These are phyloP conservation scores for Tenebrio molitor DNA, from an alignment of 1,140 invertebrate species.

Conservation along the genomic window DNA sequence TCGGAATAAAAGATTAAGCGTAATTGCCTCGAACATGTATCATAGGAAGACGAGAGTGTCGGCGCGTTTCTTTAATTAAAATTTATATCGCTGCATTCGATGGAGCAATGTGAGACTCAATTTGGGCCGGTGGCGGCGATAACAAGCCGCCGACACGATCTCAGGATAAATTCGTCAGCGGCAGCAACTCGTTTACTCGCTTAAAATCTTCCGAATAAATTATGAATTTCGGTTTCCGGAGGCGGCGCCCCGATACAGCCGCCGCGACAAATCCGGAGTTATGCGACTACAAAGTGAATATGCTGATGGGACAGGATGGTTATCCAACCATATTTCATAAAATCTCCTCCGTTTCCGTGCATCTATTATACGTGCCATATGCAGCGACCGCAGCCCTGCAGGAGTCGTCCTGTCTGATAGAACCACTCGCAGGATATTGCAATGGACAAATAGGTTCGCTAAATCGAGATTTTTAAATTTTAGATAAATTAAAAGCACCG, in stretches of 20 bases:
- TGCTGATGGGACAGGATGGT: slow-evolving; percentile 8
- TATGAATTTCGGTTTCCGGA: not conserved
- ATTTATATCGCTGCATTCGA: slow-evolving; percentile 23
- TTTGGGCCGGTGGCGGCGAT: slow-evolving; percentile 1
- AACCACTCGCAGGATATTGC: slow-evolving; percentile 13
- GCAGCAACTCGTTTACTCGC: not conserved
- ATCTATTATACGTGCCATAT: slow-evolving; percentile 42
- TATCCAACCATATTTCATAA: slow-evolving; percentile 36
- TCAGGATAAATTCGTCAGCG: not conserved
- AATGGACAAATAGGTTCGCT: too few species aligned
- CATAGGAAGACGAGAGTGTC: slow-evolving; percentile 21
- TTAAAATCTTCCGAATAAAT: not conserved
- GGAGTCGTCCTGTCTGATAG: slow-evolving; percentile 18
- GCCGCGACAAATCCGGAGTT: not conserved
- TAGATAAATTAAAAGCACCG: too few species aligned
- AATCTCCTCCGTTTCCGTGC: slow-evolving; percentile 15
- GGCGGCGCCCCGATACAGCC: not conserved
- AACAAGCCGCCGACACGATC: not conserved
- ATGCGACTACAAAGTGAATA: slow-evolving; percentile 7
- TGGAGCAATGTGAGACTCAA: slow-evolving; percentile 11
- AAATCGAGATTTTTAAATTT: too few species aligned
- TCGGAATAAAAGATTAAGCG: slow-evolving; percentile 31
- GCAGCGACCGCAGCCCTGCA: slow-evolving; percentile 40
- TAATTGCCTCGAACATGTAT: slow-evolving; percentile 27
- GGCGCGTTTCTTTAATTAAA: slow-evolving; percentile 30